Evolutionary conservation across 2,113 vertebrate genomes (phyloP).

Genomic region (Zosterops borbonicus): DNA sequence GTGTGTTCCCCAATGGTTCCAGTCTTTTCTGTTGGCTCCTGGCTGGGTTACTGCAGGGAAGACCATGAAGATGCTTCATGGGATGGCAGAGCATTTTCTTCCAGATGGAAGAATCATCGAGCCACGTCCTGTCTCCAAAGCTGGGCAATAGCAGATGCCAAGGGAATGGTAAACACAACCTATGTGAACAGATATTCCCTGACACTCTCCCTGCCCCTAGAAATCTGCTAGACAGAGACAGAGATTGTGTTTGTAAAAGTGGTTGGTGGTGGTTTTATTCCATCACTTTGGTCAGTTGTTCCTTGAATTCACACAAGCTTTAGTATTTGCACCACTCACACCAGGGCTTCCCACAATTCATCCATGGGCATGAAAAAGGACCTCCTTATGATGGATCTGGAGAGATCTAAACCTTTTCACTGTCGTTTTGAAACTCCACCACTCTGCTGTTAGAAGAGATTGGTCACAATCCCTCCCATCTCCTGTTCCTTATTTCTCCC

Average conservation of each 20-base stretch:
- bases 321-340: background rate
- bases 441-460: background rate
- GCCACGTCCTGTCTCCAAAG: background rate
- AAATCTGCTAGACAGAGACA: background rate
- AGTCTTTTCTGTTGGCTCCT: background rate
- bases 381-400: background rate
- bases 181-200: background rate
- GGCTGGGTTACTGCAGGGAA: background rate
- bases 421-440: background rate
- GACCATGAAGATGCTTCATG: background rate
- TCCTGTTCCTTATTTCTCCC: background rate
- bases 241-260: background rate
- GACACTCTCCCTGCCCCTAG: background rate
- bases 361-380: background rate
- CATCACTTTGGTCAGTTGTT: background rate
- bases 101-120: accelerated
- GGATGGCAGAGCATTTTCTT: background rate
- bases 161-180: background rate
- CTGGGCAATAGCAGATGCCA: background rate
- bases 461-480: background rate
- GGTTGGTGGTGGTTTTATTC: background rate
- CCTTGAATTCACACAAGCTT: background rate
- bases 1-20: background rate
- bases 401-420: background rate
- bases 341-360: background rate